These are phyloP conservation scores for Orthosia incerta DNA, from an alignment of 2,888 invertebrate genomes.

Conservation along the genomic window DNA sequence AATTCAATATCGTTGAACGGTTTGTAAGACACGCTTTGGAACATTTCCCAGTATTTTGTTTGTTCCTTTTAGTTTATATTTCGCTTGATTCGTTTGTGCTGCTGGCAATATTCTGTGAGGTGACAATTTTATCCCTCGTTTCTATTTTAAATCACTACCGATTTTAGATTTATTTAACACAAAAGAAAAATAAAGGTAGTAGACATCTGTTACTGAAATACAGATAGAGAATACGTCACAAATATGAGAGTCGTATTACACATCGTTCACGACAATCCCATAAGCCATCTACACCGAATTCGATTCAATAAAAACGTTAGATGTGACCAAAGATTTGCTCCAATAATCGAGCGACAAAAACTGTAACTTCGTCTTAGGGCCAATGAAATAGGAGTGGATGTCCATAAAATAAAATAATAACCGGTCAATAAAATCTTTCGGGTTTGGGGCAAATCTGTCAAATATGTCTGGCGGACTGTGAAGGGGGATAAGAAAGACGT, in stretches of 20 bases:
- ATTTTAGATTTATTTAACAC: conserved; percentile 28
- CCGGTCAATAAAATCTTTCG: conserved; percentile 88
- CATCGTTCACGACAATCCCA: conserved; percentile 79
- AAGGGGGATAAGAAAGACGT: conserved; percentile 76
- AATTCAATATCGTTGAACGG: conserved; percentile 84
- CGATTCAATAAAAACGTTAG: conserved; percentile 85
- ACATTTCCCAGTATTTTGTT: conserved; percentile 64
- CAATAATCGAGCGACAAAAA: conserved; percentile 88
- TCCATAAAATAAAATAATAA: conserved; percentile 91
- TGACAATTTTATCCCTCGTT: conserved; percentile 58
- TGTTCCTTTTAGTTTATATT: conserved; percentile 66
- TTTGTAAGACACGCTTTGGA: conserved; percentile 75
- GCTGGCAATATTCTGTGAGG: conserved; percentile 56
- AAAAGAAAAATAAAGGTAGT: not conserved
- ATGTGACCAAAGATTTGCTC: conserved; percentile 83
- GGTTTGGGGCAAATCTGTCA: conserved; percentile 86
- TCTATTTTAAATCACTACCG: conserved; percentile 22
- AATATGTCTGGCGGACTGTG: conserved; percentile 79
- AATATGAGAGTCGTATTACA: conserved; percentile 74
- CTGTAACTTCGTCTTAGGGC: conserved; percentile 84
- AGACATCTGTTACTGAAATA: conserved; percentile 4
- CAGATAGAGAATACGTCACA: conserved; percentile 45
- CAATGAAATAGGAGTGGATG: conserved; percentile 90
- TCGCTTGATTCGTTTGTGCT: conserved; percentile 60
- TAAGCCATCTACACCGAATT: conserved; percentile 79